A percentile compares a stretch with the other conserved stretches of the same genome.
These are phyloP conservation scores for Bursaphelenchus mucronatus DNA, from an alignment of 1,140 invertebrate genomes.

Conservation along the genomic window DNA sequence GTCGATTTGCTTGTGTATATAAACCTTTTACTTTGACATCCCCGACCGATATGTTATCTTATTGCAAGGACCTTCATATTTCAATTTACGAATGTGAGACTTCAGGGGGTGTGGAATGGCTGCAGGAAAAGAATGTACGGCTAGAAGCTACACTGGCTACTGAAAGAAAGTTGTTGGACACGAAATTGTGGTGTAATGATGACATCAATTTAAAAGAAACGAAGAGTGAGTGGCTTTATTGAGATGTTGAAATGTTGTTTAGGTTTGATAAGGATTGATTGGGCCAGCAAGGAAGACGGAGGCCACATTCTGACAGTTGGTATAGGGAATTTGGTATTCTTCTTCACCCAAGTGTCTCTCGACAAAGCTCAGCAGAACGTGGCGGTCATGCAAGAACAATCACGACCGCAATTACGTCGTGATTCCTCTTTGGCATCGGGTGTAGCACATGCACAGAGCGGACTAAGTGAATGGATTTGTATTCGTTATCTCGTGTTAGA, in stretches of 20 bases:
- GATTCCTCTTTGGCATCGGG: constrained; percentile 18
- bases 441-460: constrained; percentile 7
- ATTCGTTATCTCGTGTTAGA: constrained; percentile 80
- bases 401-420: constrained; percentile 37
- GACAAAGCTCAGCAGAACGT: constrained; percentile 61
- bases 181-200: not conserved
- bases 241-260: constrained; percentile 11
- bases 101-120: constrained; percentile 91
- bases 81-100: constrained; percentile 99
- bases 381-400: constrained; percentile 52
- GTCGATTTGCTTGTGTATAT: constrained; percentile 90
- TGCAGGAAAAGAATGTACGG: constrained; percentile 80
- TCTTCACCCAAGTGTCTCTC: constrained; percentile 63
- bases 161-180: constrained; percentile 16
- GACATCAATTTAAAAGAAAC: too few relatives aligned
- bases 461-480: constrained; percentile 79
- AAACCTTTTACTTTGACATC: constrained; percentile 59
- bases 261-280: constrained; percentile 70
- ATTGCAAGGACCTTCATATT: constrained; percentile 73
- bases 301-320: constrained; percentile 94
- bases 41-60: constrained; percentile 69
- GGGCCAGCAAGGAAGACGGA: constrained; percentile 97
- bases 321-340: constrained; percentile 76
- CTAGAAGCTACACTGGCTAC: constrained; percentile 37
- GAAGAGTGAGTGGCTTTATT: not conserved